Conservation (phyloP, 2,797 vertebrate species). For the Hephaestus fuliginosus region DNA sequence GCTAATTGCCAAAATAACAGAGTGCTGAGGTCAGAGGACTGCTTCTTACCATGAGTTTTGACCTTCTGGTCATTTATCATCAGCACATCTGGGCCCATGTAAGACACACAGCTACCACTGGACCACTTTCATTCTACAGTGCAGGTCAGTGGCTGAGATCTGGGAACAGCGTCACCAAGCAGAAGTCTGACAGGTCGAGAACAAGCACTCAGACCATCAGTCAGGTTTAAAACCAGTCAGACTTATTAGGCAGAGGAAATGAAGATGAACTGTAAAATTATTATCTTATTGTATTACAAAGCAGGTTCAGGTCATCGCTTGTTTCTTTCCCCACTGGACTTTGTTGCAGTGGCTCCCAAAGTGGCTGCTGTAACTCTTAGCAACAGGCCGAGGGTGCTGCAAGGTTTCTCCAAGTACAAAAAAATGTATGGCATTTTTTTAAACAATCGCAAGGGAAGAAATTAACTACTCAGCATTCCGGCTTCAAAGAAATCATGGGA, state of each 20-base stretch:
- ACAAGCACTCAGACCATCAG: neutral
- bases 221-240: neutral
- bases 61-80: neutral
- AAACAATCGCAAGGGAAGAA: neutral
- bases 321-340: neutral
- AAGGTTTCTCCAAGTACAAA: neutral
- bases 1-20: neutral
- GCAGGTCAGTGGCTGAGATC: too few species aligned
- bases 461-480: too few species aligned
- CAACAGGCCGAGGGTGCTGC: too few species aligned
- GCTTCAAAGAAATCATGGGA: too few species aligned
- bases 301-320: neutral
- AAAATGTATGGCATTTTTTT: neutral
- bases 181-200: neutral
- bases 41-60: neutral
- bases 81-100: neutral
- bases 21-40: neutral
- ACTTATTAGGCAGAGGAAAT: too few species aligned
- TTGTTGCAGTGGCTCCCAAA: too few species aligned
- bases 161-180: neutral
- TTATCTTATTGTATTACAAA: too few species aligned
- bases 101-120: neutral
- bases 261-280: too few species aligned
- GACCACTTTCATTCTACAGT: neutral
- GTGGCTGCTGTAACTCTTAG: too few species aligned